Evolutionary conservation across 2,113 vertebrate species (phyloP).

Genomic region (Equus quagga): DNA sequence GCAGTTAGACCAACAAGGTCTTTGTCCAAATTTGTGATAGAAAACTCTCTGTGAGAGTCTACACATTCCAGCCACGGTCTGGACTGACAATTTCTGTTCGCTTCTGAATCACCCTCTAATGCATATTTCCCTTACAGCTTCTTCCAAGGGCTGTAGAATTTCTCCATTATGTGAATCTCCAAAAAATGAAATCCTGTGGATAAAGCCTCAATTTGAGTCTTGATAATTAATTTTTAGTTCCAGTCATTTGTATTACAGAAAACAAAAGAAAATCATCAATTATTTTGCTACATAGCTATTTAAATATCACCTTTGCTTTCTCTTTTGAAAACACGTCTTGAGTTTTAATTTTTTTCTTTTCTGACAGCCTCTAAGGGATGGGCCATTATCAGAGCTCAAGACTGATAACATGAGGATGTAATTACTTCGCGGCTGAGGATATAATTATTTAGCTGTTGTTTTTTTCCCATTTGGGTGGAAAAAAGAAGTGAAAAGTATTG

Average conservation of each 20-base stretch:
- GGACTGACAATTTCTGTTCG: conserved; percentile 31
- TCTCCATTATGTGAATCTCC: conserved; percentile 9
- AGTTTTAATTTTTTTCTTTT: not conserved
- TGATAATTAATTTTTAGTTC: conserved; percentile 32
- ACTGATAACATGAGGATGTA: not conserved
- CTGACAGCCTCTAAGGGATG: not conserved
- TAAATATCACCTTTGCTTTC: conserved; percentile 18
- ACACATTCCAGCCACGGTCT: not conserved
- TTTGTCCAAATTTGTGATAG: conserved; percentile 29
- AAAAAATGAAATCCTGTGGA: conserved; percentile 36
- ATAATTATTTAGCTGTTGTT: conserved; percentile 46
- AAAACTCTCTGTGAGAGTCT: not conserved
- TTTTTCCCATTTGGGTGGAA: not conserved
- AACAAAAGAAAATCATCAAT: conserved; percentile 37
- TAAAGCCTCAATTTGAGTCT: conserved; percentile 56
- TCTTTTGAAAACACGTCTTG: conserved; percentile 27
- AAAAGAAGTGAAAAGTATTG: not conserved
- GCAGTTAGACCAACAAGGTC: conserved; percentile 6
- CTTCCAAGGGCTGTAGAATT: not conserved
- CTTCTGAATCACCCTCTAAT: conserved; percentile 7
- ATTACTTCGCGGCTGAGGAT: not conserved
- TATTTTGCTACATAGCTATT: conserved; percentile 5
- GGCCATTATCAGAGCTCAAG: conserved; percentile 22
- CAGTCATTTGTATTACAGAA: conserved; percentile 22
- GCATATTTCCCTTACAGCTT: conserved; percentile 5